Evolutionary conservation across 2,797 vertebrate species (phyloP).

Genomic region (Platyrinchus mystaceus): DNA sequence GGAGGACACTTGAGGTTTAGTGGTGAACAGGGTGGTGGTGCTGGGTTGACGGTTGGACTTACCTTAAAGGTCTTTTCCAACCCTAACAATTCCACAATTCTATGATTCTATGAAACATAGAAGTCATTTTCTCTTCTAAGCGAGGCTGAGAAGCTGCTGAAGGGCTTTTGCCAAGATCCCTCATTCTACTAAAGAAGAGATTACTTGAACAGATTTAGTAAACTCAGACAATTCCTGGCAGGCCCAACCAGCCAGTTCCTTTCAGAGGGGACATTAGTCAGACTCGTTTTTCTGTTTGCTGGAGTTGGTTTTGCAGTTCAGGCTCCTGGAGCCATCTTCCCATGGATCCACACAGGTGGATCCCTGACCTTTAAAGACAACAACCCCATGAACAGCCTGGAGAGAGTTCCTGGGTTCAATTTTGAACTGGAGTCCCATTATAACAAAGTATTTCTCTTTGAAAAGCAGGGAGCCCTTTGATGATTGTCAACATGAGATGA

Average conservation of each 20-base stretch:
- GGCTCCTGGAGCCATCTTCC: background rate
- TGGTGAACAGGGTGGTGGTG: background rate
- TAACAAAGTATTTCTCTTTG: background rate
- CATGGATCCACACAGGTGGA: background rate
- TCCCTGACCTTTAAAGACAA: background rate
- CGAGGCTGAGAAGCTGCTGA: background rate
- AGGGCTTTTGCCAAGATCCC: background rate
- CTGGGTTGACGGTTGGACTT: background rate
- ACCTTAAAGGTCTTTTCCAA: background rate
- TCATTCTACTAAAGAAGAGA: background rate
- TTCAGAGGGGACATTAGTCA: background rate
- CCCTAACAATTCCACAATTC: background rate
- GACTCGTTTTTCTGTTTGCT: background rate
- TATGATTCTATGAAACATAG: background rate
- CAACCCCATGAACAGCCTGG: background rate
- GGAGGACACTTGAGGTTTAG: background rate
- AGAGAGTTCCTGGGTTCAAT: background rate
- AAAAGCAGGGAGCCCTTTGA: background rate
- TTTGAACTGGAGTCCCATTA: background rate
- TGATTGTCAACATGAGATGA: background rate
- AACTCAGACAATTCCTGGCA: background rate
- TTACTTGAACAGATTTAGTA: background rate
- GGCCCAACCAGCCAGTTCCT: accelerated
- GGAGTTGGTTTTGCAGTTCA: background rate
- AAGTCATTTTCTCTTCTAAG: background rate